Percentiles rank a stretch among this genome's conserved stretches.
phyloP scores from a whole-genome alignment of 1,140 invertebrate species.

The Cylas formicarius region DNA sequence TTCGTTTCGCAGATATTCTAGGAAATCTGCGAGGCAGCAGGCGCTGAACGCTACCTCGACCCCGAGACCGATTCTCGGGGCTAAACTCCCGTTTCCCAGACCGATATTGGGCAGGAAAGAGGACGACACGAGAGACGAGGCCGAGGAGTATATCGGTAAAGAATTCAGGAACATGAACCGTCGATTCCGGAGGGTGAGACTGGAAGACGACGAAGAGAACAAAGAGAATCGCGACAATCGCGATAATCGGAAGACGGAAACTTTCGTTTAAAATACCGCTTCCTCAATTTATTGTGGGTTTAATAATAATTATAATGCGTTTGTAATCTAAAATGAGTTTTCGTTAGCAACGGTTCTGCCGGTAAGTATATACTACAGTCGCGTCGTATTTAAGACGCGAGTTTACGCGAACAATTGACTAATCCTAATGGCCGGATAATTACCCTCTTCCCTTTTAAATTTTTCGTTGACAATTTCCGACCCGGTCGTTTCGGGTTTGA shows the following conservation, averaged over 20 bases:
- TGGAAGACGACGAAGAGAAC: slow-evolving; percentile 32
- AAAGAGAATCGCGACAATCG: too few species aligned
- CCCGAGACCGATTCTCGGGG: slow-evolving; percentile 35
- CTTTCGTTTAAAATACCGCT: too few species aligned
- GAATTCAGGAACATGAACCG: slow-evolving; percentile 31
- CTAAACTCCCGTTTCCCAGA: slow-evolving; percentile 28
- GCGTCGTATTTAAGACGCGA: too few species aligned
- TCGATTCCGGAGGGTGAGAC: slow-evolving; percentile 29
- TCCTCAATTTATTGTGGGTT: too few species aligned
- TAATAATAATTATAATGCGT: too few species aligned
- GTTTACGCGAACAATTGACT: too few species aligned
- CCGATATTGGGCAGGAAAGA: slow-evolving; percentile 34
- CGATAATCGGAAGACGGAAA: too few species aligned
- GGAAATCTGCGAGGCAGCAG: slow-evolving; percentile 27
- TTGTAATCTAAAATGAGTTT: too few species aligned
- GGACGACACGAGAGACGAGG: slow-evolving; percentile 17
- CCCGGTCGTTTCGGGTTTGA: too few species aligned
- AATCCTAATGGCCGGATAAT: slow-evolving; percentile 14
- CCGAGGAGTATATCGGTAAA: slow-evolving; percentile 28
- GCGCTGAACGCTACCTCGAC: slow-evolving; percentile 11
- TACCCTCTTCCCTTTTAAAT: slow-evolving; percentile 11
- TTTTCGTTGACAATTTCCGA: too few species aligned
- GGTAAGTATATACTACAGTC: too few species aligned
- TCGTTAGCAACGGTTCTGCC: too few species aligned
- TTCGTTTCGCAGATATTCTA: slow-evolving; percentile 34